Evolutionary conservation across 2,113 vertebrate species (phyloP).

Genomic region (Mola mola): DNA sequence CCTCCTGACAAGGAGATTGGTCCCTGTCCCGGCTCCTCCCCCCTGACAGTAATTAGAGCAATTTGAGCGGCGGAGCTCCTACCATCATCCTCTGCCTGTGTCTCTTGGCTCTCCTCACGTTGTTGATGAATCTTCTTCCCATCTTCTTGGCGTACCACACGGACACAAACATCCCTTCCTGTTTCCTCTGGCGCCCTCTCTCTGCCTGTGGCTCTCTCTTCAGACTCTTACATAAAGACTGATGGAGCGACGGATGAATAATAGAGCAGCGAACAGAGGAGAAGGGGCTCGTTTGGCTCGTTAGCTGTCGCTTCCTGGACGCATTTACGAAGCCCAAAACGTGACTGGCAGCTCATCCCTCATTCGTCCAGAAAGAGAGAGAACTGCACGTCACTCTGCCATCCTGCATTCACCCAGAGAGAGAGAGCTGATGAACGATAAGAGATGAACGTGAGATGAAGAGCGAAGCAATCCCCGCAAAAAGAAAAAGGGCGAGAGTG

Average conservation of each 20-base stretch:
- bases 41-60: too few relatives aligned
- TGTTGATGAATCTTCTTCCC: constrained; percentile 82
- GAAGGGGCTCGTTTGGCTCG: constrained; percentile 2
- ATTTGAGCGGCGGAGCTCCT: constrained; percentile 31
- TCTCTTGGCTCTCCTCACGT: constrained; percentile 80
- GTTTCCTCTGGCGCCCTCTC: constrained; percentile 8
- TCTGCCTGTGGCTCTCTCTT: constrained; percentile 24
- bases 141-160: constrained; percentile 87
- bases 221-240: constrained; percentile 52
- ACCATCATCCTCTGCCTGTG: constrained; percentile 81
- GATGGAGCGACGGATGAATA: constrained; percentile 45
- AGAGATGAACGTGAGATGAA: not conserved
- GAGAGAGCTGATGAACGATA: not conserved
- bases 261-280: constrained; percentile 10
- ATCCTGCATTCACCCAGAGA: constrained; percentile 10
- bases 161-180: constrained; percentile 81
- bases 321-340: constrained; percentile 18
- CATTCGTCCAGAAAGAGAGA: constrained; percentile 12
- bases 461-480: not conserved
- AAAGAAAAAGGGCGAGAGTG: constrained; percentile 22
- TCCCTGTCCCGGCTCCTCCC: not conserved
- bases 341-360: constrained; percentile 28
- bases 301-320: constrained; percentile 15
- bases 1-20: constrained; percentile 2
- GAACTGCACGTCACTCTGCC: constrained; percentile 14